Percentiles rank a stretch among this genome's conserved stretches.
Conservation (phyloP, 2,888 invertebrate genomes). For the Polydrusus cervinus region DNA sequence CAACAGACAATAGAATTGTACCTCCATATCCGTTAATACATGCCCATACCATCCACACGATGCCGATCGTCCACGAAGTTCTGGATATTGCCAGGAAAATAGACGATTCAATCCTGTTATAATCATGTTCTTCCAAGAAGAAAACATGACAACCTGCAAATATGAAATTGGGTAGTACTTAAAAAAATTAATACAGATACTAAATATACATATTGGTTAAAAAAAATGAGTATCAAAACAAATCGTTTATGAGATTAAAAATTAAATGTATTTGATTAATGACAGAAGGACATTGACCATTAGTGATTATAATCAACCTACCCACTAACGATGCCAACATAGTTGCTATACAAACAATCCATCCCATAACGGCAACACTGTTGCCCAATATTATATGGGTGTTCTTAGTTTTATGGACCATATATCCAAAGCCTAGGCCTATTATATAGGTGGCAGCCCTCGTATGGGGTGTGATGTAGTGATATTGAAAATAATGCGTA, state of each 20-base stretch:
- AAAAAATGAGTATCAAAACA: no score
- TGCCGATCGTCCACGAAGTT: conserved; percentile 71
- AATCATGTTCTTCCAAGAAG: conserved; percentile 64
- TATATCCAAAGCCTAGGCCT: conserved; percentile 66
- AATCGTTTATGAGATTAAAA: no score
- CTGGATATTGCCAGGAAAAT: conserved; percentile 69
- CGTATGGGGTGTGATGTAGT: conserved; percentile 67
- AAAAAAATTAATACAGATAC: neutral
- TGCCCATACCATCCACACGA: conserved; percentile 74
- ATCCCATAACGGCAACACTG: conserved; percentile 56
- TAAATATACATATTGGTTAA: no score
- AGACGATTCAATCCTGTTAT: conserved; percentile 65
- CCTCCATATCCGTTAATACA: conserved; percentile 73
- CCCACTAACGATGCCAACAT: conserved; percentile 61
- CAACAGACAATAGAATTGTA: conserved; percentile 49
- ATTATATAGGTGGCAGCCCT: conserved; percentile 67
- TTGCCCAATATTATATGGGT: conserved; percentile 56
- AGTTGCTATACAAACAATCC: conserved; percentile 58
- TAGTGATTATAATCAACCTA: neutral
- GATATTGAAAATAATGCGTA: conserved; percentile 61
- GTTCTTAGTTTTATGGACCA: conserved; percentile 59
- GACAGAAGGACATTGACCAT: no score
- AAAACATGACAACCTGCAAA: conserved; percentile 62
- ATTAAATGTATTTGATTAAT: no score
- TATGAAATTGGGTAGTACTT: neutral